phyloP scores from a whole-genome alignment of 2,113 vertebrate species.

The Regulus satrapa region DNA sequence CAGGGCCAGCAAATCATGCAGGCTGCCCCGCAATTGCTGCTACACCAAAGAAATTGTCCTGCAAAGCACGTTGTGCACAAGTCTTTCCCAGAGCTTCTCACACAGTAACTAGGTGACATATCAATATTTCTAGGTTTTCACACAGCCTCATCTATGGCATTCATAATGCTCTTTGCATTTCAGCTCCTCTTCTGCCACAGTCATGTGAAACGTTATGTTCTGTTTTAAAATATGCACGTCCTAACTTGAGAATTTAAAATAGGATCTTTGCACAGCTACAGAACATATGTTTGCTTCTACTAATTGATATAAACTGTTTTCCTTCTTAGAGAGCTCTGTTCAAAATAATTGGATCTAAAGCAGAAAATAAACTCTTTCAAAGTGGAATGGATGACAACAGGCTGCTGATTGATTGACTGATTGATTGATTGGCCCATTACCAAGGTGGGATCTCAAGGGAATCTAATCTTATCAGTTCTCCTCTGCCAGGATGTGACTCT shows the following conservation, averaged over 20 bases:
- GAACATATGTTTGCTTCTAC: conserved; percentile 6
- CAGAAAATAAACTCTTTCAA: background rate
- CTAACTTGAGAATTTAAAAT: background rate
- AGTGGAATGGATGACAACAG: background rate
- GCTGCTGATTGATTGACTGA: too few species aligned
- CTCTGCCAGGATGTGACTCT: background rate
- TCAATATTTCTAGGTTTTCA: background rate
- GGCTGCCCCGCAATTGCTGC: background rate
- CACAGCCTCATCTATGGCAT: background rate
- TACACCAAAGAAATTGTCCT: background rate
- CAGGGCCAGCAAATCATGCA: background rate
- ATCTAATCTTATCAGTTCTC: background rate
- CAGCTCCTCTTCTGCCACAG: background rate
- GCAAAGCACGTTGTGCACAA: background rate
- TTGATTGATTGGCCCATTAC: rapidly evolving
- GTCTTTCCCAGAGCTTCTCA: background rate
- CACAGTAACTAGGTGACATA: background rate
- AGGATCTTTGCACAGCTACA: background rate
- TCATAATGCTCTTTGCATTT: background rate
- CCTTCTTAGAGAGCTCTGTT: background rate
- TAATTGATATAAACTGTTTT: background rate
- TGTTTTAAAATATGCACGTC: background rate
- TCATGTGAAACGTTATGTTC: background rate
- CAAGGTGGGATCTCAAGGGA: background rate
- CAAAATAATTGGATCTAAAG: background rate